Conservation (phyloP, 2,888 invertebrate genomes). For the Drosophila testacea region DNA sequence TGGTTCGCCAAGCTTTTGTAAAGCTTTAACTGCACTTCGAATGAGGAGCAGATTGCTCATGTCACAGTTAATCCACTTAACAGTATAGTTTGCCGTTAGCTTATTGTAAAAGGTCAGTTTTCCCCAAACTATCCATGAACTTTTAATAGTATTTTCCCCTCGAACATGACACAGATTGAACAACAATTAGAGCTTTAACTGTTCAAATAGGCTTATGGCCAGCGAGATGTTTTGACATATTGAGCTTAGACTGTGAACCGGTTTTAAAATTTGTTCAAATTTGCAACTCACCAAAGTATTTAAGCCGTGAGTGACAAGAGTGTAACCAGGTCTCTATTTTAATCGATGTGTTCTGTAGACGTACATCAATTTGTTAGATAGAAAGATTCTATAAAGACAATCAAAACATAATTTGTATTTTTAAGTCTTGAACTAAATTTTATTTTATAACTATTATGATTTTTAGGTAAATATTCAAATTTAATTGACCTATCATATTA, state of each 20-base stretch:
- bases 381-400: too few species aligned
- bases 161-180: slow-evolving; percentile 1
- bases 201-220: slow-evolving; percentile 1
- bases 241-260: slow-evolving; percentile 1
- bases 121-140: background rate
- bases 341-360: too few species aligned
- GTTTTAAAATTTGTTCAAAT: background rate
- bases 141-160: slow-evolving; percentile 1
- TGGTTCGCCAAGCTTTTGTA: background rate
- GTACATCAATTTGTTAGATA: too few species aligned
- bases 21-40: slow-evolving; percentile 9
- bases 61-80: slow-evolving; percentile 14
- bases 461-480: too few species aligned
- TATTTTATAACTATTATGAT: too few species aligned
- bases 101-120: background rate
- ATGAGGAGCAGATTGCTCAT: slow-evolving; percentile 1
- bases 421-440: too few species aligned
- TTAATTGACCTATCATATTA: too few species aligned
- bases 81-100: background rate
- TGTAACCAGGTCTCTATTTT: too few species aligned
- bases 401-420: too few species aligned
- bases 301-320: background rate
- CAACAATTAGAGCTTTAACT: background rate
- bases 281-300: background rate
- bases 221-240: background rate